A percentile compares a stretch with the other conserved stretches of the same genome.
Conservation (phyloP, 2,797 vertebrate species). For the Xiphorhynchus erythropygius region DNA sequence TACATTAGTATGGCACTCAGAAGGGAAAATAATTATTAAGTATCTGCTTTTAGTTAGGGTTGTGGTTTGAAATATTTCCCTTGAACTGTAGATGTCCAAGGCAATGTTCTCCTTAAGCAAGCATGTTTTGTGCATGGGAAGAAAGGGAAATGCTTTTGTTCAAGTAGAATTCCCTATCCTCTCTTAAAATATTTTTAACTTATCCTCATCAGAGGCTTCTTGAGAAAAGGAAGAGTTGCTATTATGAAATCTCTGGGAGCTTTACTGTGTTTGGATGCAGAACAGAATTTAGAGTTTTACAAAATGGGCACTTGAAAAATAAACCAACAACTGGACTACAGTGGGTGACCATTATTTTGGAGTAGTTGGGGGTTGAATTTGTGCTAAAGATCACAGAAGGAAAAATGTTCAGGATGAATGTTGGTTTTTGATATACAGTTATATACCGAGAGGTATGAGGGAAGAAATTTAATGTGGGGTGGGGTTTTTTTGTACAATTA, state of each 20-base stretch:
- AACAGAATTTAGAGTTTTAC: not conserved
- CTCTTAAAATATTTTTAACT: not conserved
- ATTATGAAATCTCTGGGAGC: not conserved
- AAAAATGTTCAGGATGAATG: not conserved
- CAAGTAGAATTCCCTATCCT: not conserved
- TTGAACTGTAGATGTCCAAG: not conserved
- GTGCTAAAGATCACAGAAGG: not conserved
- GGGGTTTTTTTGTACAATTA: rapidly evolving
- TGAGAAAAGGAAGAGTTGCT: not conserved
- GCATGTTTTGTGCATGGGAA: not conserved
- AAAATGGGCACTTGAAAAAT: not conserved
- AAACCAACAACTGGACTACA: not conserved
- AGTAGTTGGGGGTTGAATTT: not conserved
- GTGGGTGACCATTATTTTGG: not conserved
- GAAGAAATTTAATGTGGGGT: rapidly evolving
- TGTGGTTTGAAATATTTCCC: not conserved
- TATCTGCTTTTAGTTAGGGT: not conserved
- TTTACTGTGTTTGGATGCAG: not conserved
- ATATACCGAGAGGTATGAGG: not conserved
- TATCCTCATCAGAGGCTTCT: not conserved
- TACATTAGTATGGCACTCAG: not conserved
- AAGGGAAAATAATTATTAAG: not conserved
- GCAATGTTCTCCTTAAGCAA: not conserved
- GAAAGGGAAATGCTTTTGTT: not conserved
- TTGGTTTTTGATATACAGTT: not conserved